Evolutionary conservation across 2,113 vertebrate species (phyloP).

Genomic region (Corydoras maculifer): DNA sequence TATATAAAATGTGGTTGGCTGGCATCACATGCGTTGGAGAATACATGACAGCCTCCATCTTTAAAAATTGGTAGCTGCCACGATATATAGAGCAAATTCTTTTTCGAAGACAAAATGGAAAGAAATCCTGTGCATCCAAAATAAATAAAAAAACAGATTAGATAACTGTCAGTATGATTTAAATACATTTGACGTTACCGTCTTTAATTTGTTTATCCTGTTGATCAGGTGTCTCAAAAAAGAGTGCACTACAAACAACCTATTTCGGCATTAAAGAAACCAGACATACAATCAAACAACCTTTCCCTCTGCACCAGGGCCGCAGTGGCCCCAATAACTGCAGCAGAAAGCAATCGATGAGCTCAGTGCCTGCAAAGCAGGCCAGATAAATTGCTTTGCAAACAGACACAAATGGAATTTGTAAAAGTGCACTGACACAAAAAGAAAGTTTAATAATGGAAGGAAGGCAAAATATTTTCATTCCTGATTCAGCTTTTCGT

Average conservation of each 20-base stretch:
- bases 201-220: background rate
- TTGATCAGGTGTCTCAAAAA: background rate
- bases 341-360: slow-evolving; percentile 45
- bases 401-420: slow-evolving; percentile 44
- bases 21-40: too few species aligned
- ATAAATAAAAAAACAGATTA: too few species aligned
- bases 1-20: too few species aligned
- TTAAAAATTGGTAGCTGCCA: too few species aligned
- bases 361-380: slow-evolving; percentile 44
- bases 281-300: slow-evolving; percentile 23
- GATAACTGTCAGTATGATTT: too few species aligned
- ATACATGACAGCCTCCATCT: too few species aligned
- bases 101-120: too few species aligned
- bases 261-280: background rate
- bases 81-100: too few species aligned
- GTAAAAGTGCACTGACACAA: slow-evolving; percentile 26
- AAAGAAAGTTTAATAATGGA: slow-evolving; percentile 10
- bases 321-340: slow-evolving; percentile 46
- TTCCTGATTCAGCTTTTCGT: slow-evolving; percentile 22
- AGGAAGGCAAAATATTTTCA: slow-evolving; percentile 27
- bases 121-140: too few species aligned
- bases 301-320: slow-evolving; percentile 13
- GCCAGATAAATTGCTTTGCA: slow-evolving; percentile 44
- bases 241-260: slow-evolving; percentile 11
- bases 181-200: too few species aligned